Conservation (phyloP, 2,888 invertebrate species). For the Gymnoscelis rufifasciata region DNA sequence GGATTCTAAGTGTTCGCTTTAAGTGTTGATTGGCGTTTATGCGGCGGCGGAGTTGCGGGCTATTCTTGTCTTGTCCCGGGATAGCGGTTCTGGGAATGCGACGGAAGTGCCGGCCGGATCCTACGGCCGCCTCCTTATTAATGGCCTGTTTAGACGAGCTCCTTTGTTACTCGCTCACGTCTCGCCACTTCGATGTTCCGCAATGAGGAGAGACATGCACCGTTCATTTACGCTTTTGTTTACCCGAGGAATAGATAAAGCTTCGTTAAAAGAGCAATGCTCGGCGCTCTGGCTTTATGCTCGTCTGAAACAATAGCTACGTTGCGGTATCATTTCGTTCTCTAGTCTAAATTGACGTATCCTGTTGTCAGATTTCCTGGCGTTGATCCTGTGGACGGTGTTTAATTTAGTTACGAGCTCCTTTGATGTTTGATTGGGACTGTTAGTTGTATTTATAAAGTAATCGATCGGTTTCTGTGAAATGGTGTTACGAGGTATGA, state of each 20-base stretch:
- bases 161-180: constrained; percentile 74
- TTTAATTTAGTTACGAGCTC: constrained; percentile 58
- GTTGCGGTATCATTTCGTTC: constrained; percentile 49
- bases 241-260: constrained; percentile 26
- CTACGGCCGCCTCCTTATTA: constrained; percentile 73
- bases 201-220: constrained; percentile 25
- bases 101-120: constrained; percentile 69
- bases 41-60: constrained; percentile 48
- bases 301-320: constrained; percentile 42
- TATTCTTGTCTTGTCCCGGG: constrained; percentile 73
- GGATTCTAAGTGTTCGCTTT: constrained; percentile 26
- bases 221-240: constrained; percentile 32
- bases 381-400: constrained; percentile 58
- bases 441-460: constrained; percentile 38
- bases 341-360: constrained; percentile 73
- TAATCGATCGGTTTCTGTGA: constrained; percentile 33
- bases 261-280: constrained; percentile 38
- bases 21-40: constrained; percentile 52
- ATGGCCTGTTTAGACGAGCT: constrained; percentile 75
- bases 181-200: constrained; percentile 55
- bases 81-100: constrained; percentile 68
- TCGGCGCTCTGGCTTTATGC: constrained; percentile 31
- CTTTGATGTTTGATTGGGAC: constrained; percentile 58
- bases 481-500: constrained; percentile 4
- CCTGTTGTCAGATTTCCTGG: constrained; percentile 72